phyloP scores from a whole-genome alignment of 2,113 vertebrate species.

The Podarcis cretensis region DNA sequence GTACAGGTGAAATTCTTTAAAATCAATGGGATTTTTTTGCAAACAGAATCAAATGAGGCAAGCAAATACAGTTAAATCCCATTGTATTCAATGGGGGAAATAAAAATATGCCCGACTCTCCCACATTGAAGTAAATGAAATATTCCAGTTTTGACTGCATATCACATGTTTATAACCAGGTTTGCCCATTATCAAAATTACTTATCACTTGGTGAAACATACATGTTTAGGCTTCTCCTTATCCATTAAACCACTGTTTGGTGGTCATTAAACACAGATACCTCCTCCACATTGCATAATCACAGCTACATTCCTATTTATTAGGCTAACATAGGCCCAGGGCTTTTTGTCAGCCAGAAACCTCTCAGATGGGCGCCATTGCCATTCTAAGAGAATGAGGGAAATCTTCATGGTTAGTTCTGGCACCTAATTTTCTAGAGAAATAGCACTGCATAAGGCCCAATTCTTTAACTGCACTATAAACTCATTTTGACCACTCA shows the following conservation, averaged over 20 bases:
- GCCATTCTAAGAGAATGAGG: too few species aligned
- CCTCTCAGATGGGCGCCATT: too few species aligned
- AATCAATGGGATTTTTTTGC: background rate
- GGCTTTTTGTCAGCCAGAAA: too few species aligned
- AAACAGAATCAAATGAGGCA: background rate
- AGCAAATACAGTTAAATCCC: background rate
- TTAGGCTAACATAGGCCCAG: background rate
- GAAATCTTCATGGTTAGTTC: too few species aligned
- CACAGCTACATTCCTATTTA: conserved; percentile 6
- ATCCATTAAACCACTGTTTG: background rate
- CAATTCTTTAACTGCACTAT: conserved; percentile 4
- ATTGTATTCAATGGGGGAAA: background rate
- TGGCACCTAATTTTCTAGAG: too few species aligned
- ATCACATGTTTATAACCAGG: background rate
- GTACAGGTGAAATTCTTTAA: background rate
- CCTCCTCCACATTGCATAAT: conserved; percentile 41
- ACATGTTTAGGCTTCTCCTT: background rate
- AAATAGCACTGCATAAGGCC: background rate
- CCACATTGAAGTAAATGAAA: background rate
- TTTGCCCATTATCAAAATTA: background rate
- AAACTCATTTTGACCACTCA: conserved; percentile 13
- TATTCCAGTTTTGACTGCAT: background rate
- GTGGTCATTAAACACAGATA: conserved; percentile 14
- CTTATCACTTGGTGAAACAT: background rate
- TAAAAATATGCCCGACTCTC: background rate